These are phyloP conservation scores for Aplysia californica DNA, from an alignment of 1,140 invertebrate genomes.

Conservation along the genomic window DNA sequence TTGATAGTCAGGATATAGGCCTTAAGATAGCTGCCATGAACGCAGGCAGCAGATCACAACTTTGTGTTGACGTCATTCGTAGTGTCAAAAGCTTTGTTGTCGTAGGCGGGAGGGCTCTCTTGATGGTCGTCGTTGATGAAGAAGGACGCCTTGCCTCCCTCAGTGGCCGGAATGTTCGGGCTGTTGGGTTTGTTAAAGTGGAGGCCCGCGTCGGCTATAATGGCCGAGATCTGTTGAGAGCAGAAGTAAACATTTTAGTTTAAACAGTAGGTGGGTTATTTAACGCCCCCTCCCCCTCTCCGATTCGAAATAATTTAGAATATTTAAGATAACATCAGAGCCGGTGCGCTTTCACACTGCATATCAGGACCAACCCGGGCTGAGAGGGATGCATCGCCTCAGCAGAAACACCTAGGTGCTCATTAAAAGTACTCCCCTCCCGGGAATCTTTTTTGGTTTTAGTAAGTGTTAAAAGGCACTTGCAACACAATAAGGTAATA, in stretches of 20 bases:
- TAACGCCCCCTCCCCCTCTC: not conserved
- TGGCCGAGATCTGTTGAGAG: not conserved
- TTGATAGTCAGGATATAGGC: no score
- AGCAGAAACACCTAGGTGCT: no score
- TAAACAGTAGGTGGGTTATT: not conserved
- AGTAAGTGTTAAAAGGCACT: no score
- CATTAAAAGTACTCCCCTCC: no score
- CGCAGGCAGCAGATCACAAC: not conserved
- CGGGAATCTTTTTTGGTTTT: no score
- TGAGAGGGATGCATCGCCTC: no score
- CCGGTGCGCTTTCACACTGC: no score
- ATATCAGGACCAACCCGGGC: no score
- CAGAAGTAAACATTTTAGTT: not conserved
- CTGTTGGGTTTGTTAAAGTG: not conserved
- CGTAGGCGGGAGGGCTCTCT: constrained; percentile 23
- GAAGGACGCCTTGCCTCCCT: constrained; percentile 27
- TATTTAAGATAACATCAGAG: no score
- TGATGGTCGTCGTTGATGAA: constrained; percentile 31
- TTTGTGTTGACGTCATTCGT: no score
- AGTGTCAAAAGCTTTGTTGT: constrained; percentile 35
- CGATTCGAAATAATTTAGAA: not conserved
- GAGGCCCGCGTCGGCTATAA: not conserved
- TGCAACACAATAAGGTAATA: no score
- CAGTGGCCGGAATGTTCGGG: not conserved
- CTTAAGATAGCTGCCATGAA: no score